Evolutionary conservation across 1,140 invertebrate species (phyloP).

Genomic region (Atta texana): DNA sequence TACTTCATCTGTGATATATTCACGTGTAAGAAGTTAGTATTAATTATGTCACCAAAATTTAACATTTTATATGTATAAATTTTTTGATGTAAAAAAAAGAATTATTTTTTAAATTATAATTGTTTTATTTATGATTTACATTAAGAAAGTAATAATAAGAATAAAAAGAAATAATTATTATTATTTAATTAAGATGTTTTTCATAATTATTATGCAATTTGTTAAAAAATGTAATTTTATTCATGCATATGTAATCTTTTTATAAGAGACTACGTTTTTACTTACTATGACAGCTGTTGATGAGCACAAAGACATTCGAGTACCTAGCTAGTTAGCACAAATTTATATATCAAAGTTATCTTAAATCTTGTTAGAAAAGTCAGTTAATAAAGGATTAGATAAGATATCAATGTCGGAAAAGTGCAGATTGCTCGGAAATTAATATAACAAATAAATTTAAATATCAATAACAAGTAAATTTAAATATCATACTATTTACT

Average conservation of each 20-base stretch:
- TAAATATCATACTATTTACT: slow-evolving; percentile 2
- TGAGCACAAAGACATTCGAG: neutral
- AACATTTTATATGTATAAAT: neutral
- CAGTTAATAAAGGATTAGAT: slow-evolving; percentile 10
- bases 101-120: neutral
- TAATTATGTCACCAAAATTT: neutral
- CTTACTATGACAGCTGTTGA: slow-evolving; percentile 2
- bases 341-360: neutral
- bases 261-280: neutral
- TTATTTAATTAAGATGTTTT: neutral
- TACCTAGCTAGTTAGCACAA: too few species aligned
- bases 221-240: neutral
- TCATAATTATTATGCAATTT: neutral
- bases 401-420: neutral
- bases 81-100: neutral
- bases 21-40: neutral
- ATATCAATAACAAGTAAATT: neutral
- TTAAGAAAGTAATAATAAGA: neutral
- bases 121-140: neutral
- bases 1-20: slow-evolving; percentile 65
- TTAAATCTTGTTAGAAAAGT: neutral
- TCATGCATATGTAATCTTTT: neutral
- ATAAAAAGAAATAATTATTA: neutral
- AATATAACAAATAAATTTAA: too few species aligned
- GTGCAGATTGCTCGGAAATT: slow-evolving; percentile 3